A percentile compares a stretch with the other conserved stretches of the same genome.
Evolutionary conservation across 1,140 invertebrate species (phyloP).

Genomic region (Anastrepha ludens): DNA sequence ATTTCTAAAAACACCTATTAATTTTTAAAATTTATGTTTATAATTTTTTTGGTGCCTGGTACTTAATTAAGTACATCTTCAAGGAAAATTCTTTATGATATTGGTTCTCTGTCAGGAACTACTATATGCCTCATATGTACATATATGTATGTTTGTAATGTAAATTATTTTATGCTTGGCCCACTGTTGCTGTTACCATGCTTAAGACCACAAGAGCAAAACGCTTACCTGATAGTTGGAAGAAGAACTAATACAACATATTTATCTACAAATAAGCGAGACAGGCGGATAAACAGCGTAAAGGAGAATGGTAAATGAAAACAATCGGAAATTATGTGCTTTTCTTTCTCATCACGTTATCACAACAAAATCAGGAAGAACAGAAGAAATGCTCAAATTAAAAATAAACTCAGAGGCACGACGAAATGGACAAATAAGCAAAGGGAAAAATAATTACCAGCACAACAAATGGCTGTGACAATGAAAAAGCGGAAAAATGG

Average conservation of each 20-base stretch:
- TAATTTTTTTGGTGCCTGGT: no score
- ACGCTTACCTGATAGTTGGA: background rate
- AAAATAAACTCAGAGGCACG: slow-evolving; percentile 51
- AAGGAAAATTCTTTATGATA: no score
- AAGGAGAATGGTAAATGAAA: slow-evolving; percentile 15
- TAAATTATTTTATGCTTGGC: no score
- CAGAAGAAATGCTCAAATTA: slow-evolving; percentile 50
- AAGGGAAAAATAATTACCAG: slow-evolving; percentile 45
- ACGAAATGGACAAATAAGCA: slow-evolving; percentile 53
- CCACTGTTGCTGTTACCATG: background rate
- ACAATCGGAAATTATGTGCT: background rate
- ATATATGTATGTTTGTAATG: no score
- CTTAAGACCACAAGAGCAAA: background rate
- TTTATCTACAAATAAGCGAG: background rate
- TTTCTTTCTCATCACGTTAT: background rate
- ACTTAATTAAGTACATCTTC: no score
- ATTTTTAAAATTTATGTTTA: no score
- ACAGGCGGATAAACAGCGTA: slow-evolving; percentile 18
- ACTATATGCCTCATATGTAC: no score
- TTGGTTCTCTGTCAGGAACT: no score
- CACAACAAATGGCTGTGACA: slow-evolving; percentile 33
- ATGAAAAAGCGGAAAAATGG: slow-evolving; percentile 44
- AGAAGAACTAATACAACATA: background rate
- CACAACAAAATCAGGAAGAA: slow-evolving; percentile 23
- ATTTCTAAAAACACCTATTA: no score